phyloP scores from a whole-genome alignment of 2,888 invertebrate genomes.

The Nemotelus pantherinus region DNA sequence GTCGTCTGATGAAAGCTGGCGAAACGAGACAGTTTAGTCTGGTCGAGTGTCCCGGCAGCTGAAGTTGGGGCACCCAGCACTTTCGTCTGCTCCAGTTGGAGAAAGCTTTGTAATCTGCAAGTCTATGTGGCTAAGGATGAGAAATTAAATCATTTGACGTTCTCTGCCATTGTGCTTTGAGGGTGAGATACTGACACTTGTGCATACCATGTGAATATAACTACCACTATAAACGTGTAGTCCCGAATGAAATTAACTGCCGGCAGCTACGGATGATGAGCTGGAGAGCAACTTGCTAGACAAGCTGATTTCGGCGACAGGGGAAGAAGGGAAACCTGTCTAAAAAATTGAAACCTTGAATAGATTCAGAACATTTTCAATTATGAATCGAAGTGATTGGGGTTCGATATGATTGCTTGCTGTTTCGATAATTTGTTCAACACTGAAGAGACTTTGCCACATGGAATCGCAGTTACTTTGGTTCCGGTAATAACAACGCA shows the following conservation, averaged over 20 bases:
- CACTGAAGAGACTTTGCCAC: no score
- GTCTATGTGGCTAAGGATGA: slow-evolving; percentile 8
- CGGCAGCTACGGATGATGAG: not conserved
- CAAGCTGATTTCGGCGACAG: no score
- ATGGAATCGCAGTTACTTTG: no score
- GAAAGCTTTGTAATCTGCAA: not conserved
- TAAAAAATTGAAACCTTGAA: no score
- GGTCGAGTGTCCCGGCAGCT: not conserved
- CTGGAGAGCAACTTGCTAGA: not conserved
- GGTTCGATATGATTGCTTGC: no score
- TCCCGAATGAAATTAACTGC: slow-evolving; percentile 17
- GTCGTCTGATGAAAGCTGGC: not conserved
- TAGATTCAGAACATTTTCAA: no score
- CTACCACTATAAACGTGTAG: not conserved
- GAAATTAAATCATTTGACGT: slow-evolving; percentile 34
- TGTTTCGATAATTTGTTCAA: no score
- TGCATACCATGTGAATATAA: not conserved
- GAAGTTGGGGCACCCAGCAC: slow-evolving; percentile 1
- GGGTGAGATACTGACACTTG: slow-evolving; percentile 28
- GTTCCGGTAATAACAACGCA: no score
- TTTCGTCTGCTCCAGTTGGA: not conserved
- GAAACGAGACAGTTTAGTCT: slow-evolving; percentile 31
- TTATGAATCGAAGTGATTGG: no score
- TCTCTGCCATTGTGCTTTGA: slow-evolving; percentile 3
- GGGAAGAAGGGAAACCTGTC: no score